Base-by-base conservation (phyloP, 2,113 vertebrate species). In the Oncorhynchus mykiss region DNA sequence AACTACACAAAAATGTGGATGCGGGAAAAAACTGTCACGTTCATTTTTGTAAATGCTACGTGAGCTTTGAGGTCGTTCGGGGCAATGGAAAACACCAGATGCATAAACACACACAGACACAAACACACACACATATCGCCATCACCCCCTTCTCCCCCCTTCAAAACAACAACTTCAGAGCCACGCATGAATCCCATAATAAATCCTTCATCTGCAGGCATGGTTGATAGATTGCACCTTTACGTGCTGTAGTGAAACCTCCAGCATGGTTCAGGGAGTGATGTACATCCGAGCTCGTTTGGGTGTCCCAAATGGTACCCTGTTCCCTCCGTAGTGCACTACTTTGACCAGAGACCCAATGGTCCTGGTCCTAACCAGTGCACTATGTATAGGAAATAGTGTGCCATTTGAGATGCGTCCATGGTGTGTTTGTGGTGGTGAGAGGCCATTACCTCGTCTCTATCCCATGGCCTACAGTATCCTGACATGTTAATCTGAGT, bases 391-490 rank as follows among this genome's bases (percentile, higher is more conserved):
- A 54, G 51, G 51, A 3, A 18, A 54, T 18, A 4, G 51, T 4
- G 16, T 54, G 16, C 51, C 16, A 54, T 54, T 54, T 14, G 51
- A 18, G 51, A 54, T 54, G 51, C 4, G 4, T 1, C 51, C 51
- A 54, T 54, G 86, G 83, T 84, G 80, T 72, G 82, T 71, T 76
- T 78, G 81, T 78, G 25, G 78, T 59, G 70, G 54, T 62, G 66
- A 67, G 74, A 82, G 79, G 85, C 84, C 85, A 88, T 91, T 90
- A 89, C 86, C 82, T 81, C 79, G 70, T 20, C 59, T 71, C 64
- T 4, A 34, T 57, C 54, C 60, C 25, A 4, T 18, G 14, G 39
- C 16, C 29, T 14, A 67, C 72, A 8, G 59, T 31, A 51, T 66
- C 81, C 59, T 82, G 84, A 89, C 88, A 62, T 68, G 81, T 89